Conservation (phyloP, 2,113 vertebrate genomes). For the Noctilio leporinus region DNA sequence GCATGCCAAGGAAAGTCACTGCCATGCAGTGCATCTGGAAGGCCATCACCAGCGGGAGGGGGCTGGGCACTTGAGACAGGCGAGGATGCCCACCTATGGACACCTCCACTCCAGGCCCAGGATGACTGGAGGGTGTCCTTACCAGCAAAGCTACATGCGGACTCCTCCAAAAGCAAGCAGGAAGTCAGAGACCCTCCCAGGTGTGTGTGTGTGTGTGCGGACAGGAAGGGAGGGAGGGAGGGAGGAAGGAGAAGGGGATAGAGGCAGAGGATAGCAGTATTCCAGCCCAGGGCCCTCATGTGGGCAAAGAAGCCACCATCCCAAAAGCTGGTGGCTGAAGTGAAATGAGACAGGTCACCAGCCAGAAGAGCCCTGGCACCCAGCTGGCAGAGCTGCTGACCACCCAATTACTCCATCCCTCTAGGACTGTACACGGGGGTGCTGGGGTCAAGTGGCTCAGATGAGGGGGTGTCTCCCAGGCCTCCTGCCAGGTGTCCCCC, state of each 20-base stretch:
- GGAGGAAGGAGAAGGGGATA: neutral
- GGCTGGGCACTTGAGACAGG: neutral
- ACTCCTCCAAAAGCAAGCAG: neutral
- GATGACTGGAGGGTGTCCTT: neutral
- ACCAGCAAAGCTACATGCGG: neutral
- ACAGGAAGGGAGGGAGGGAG: neutral
- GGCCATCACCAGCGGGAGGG: neutral
- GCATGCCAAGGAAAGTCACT: neutral
- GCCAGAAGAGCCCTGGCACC: neutral
- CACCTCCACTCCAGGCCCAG: neutral
- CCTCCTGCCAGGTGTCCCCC: fast-evolving
- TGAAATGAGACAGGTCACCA: neutral
- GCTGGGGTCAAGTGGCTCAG: neutral
- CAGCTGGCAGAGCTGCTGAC: neutral
- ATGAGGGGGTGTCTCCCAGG: neutral
- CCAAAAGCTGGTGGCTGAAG: neutral
- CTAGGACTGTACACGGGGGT: neutral
- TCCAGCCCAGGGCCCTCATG: neutral
- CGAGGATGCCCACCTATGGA: neutral
- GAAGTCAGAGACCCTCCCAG: neutral
- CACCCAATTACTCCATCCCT: neutral
- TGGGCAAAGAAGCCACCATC: neutral
- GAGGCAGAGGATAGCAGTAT: neutral
- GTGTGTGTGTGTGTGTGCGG: neutral
- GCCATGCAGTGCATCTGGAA: neutral